A percentile compares a stretch with the other conserved stretches of the same genome.
These are phyloP conservation scores for Austrofundulus limnaeus DNA, from an alignment of 2,113 vertebrate genomes.

Conservation along the genomic window DNA sequence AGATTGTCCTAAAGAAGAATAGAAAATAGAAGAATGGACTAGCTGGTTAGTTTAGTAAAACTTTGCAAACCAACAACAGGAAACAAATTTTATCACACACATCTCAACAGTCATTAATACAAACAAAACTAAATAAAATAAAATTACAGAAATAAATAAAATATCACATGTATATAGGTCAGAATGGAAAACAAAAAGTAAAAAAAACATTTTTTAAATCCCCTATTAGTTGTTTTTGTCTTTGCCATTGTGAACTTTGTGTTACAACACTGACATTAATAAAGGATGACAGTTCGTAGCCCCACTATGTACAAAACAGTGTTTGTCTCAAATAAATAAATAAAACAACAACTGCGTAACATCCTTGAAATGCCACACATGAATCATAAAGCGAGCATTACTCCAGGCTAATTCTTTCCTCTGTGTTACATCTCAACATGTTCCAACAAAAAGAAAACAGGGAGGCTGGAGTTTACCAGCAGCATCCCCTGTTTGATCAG, in stretches of 20 bases:
- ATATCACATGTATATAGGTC: not conserved
- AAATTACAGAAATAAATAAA: not conserved
- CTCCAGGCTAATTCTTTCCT: slow-evolving; percentile 33
- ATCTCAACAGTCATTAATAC: too few species aligned
- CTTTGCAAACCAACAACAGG: too few species aligned
- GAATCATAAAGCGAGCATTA: slow-evolving; percentile 48
- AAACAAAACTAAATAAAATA: too few species aligned
- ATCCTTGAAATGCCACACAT: slow-evolving; percentile 53
- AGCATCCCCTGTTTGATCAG: not conserved
- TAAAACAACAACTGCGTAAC: slow-evolving; percentile 6
- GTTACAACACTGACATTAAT: slow-evolving; percentile 17
- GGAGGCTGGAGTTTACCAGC: slow-evolving; percentile 1
- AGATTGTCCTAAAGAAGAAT: too few species aligned
- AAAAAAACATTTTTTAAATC: not conserved
- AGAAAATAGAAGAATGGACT: too few species aligned
- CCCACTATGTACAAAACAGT: slow-evolving; percentile 11
- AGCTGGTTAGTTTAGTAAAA: too few species aligned
- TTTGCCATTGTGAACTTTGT: slow-evolving; percentile 21
- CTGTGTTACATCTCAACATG: slow-evolving; percentile 14
- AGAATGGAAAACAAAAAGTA: not conserved
- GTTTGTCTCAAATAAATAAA: slow-evolving; percentile 6
- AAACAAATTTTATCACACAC: too few species aligned
- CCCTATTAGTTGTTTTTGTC: slow-evolving; percentile 11
- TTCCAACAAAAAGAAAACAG: slow-evolving; percentile 15
- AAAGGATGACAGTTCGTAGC: slow-evolving; percentile 16